phyloP scores from a whole-genome alignment of 2,888 invertebrate genomes.

The Urechis unicinctus region DNA sequence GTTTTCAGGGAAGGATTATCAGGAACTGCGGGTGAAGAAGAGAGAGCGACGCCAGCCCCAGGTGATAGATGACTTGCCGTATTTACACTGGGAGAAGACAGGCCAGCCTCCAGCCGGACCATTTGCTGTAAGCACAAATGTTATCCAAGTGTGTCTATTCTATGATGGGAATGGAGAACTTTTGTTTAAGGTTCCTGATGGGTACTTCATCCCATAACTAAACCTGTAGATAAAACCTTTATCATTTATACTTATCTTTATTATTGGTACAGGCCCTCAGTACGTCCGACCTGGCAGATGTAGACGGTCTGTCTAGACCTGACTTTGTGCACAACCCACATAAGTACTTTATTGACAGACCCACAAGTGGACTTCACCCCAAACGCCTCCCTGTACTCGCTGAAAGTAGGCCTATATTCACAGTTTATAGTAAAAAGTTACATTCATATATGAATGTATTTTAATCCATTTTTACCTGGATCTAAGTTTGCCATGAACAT shows the following conservation, averaged over 20 bases:
- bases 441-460: too few species aligned
- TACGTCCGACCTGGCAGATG: slow-evolving; percentile 28
- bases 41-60: slow-evolving; percentile 44
- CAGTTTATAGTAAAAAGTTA: too few species aligned
- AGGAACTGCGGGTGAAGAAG: slow-evolving; percentile 40
- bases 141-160: neutral
- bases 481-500: too few species aligned
- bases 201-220: neutral
- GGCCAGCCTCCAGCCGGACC: slow-evolving; percentile 48
- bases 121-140: slow-evolving; percentile 37
- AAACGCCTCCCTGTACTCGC: slow-evolving; percentile 30
- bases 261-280: slow-evolving; percentile 26
- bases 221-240: neutral
- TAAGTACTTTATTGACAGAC: slow-evolving; percentile 35
- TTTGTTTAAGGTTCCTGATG: neutral
- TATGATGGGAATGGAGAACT: neutral
- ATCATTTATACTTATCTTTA: neutral
- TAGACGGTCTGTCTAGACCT: slow-evolving; percentile 31
- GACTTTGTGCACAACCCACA: slow-evolving; percentile 35
- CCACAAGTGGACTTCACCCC: slow-evolving; percentile 4
- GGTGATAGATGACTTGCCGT: slow-evolving; percentile 43
- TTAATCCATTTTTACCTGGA: too few species aligned
- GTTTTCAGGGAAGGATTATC: slow-evolving; percentile 44
- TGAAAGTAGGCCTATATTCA: slow-evolving; percentile 36
- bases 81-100: slow-evolving; percentile 47